Base-by-base conservation (phyloP, 2,113 vertebrate genomes). In the Malurus alboscapulatus region DNA sequence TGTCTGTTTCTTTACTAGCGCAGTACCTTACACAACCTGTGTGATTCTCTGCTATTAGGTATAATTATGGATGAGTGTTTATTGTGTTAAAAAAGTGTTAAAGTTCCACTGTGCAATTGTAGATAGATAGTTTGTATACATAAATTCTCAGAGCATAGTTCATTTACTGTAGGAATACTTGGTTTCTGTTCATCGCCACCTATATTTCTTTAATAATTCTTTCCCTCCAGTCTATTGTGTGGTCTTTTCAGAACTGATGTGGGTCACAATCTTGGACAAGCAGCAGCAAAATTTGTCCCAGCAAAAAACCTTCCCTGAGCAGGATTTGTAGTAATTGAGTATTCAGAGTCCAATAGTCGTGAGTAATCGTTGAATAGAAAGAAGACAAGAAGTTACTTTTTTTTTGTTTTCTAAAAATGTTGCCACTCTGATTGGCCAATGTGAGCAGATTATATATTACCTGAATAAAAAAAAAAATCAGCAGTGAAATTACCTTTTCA, bases 391-490 rank as follows among this genome's bases (percentile, higher is more conserved):
- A 93, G 30, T 59, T 73, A n/a, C 17, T 45, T 80, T 72, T 87
- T 80, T 80, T 14, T 12, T 59, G 17, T 30, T 80, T 92, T 66
- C 58, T 21, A 40, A 51, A 86, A 79, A 42, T 36, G 16, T 69
- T 91, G 29, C 30, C 15, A 42, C 67, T 93, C 47, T 57, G 59
- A 69, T 80, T 90, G n/a, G 67, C 22, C 72, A 87, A 2, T 81
- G 76, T 79, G 25, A 94, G 50, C 34, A 73, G 72, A 58, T 69
- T 81, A 14, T 38, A 14, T 83, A 91, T 92, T 59, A 44, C 61
- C 42, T 90, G 78, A 72, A 84, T 94, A 94, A 81, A 62, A 95
- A 94, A 81, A 62, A 95, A 97, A 92, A 94, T 75, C 50, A 74
- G 42, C 61, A 63, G 24, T 61, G 76, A 95, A 96, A 92, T 91